These are phyloP conservation scores for Sebastolobus alascanus DNA, from an alignment of 2,797 vertebrate genomes.

Conservation along the genomic window DNA sequence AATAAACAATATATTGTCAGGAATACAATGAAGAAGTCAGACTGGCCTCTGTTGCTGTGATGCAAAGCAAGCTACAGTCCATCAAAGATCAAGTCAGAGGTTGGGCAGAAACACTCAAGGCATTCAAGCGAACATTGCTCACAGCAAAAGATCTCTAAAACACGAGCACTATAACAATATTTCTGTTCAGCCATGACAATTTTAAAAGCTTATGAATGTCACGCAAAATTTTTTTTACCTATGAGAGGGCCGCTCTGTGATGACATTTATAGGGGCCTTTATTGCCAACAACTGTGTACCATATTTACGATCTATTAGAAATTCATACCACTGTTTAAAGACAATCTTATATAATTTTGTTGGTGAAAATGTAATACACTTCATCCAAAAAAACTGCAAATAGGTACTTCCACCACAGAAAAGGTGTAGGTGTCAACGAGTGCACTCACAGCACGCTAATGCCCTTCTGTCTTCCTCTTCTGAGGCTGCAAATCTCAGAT, in stretches of 20 bases:
- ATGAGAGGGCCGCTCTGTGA: background rate
- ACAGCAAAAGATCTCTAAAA: background rate
- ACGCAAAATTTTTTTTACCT: conserved; percentile 6
- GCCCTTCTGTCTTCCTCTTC: conserved; percentile 66
- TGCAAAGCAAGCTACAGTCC: background rate
- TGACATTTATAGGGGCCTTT: conserved; percentile 6
- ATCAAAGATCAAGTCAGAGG: conserved; percentile 1
- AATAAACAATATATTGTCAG: accelerated
- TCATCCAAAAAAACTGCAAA: conserved; percentile 13
- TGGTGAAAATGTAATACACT: background rate
- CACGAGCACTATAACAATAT: conserved; percentile 6
- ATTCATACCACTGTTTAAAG: background rate
- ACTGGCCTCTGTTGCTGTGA: background rate
- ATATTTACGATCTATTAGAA: background rate
- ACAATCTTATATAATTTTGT: background rate
- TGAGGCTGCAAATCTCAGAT: conserved; percentile 72
- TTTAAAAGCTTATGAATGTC: conserved; percentile 43
- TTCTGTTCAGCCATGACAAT: conserved; percentile 4
- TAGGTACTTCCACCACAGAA: conserved; percentile 10
- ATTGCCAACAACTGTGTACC: background rate
- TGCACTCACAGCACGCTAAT: conserved; percentile 54
- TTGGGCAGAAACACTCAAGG: background rate
- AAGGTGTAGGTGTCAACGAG: conserved; percentile 53
- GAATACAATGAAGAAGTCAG: background rate
- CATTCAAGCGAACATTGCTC: background rate